Base-by-base conservation (phyloP, 2,888 invertebrate species). In the Chymomyza amoena region DNA sequence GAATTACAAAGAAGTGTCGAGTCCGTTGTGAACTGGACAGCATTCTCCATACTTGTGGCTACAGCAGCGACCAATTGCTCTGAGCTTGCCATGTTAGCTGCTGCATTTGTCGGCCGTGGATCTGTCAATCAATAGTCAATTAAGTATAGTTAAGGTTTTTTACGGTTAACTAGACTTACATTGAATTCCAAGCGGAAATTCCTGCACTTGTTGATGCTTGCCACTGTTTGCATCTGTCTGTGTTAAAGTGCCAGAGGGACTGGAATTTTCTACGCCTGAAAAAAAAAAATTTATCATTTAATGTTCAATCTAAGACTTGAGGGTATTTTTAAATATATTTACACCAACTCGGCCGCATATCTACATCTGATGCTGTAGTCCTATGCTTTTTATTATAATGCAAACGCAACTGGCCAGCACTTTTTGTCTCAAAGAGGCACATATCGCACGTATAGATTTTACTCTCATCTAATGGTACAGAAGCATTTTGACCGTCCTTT, bases 311-410 rank as follows among this genome's bases (percentile, higher is more conserved):
- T 6, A 32, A 9, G 32, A 7, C 9, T 25, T 4, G 25, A 25
- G 9, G 7, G 32, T 32, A 32, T 32, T 32, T 32, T 32, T 32
- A 32, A 62, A 62, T 51, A 54, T 36, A 25, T 50, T 61, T 6
- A 67, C 66, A 50, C 81, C 84, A 84, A 54, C 76, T 81, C 0
- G 89, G 89, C 5, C 89, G 81, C 52, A 89, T 61, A 28, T 90
- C 88, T 18, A 87, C 66, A 20, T 90, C 90, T 10, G 70, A 82
- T 0, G 89, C 84, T 6, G 83, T 73, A 4, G 88, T 64, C 32
- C 72, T 66, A 64, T 90, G 90, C 63, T 80, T 81, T 10, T 72
- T 74, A 16, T 76, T 77, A 66, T 90, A 90, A 56, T 90, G 90
- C 0, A 68, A 65, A 10, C 82, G 80, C 10, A 90, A 62, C 56